Percentiles rank a stretch among this genome's conserved stretches.
phyloP scores from a whole-genome alignment of 2,113 vertebrate genomes.

The Pelecanus crispus region DNA sequence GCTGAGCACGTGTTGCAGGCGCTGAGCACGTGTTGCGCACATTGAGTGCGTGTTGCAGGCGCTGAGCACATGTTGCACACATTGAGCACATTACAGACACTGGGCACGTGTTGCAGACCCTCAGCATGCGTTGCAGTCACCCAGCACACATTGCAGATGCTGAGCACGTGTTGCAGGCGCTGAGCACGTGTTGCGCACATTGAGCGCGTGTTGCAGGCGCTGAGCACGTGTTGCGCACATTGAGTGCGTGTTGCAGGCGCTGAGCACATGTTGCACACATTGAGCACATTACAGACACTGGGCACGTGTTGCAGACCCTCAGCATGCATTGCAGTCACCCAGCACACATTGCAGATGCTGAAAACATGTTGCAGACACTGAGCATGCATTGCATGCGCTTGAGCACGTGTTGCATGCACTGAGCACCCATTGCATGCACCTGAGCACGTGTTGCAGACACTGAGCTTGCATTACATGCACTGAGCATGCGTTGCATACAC shows the following conservation, averaged over 20 bases:
- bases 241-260: background rate
- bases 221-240: too few relatives aligned
- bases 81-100: background rate
- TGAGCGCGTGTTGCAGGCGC: background rate
- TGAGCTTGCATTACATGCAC: too few relatives aligned
- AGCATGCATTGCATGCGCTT: accelerated
- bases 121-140: too few relatives aligned
- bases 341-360: accelerated
- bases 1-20: accelerated
- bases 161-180: background rate
- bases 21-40: too few relatives aligned
- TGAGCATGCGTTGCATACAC: accelerated
- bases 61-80: too few relatives aligned
- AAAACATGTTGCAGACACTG: accelerated
- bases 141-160: accelerated
- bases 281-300: too few relatives aligned
- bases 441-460: background rate
- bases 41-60: background rate
- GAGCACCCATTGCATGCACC: too few relatives aligned
- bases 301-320: accelerated
- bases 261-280: background rate
- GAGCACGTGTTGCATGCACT: accelerated
- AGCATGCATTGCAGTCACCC: accelerated
- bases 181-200: background rate
- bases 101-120: too few relatives aligned